phyloP scores from a whole-genome alignment of 2,888 invertebrate genomes.

The Cybosia mesomella region DNA sequence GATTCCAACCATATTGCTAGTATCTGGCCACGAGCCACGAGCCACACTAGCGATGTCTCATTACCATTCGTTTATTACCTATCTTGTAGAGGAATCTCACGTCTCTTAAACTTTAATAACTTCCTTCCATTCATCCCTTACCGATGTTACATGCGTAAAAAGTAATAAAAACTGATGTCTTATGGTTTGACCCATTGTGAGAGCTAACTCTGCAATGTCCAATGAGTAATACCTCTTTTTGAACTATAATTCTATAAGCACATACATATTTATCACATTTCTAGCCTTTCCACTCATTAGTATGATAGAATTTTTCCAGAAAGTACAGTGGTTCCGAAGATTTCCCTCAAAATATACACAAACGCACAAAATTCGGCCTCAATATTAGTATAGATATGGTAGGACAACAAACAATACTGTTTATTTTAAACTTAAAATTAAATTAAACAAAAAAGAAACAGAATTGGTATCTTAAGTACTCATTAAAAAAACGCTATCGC shows the following conservation, averaged over 20 bases:
- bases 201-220: not conserved
- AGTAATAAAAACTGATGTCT: constrained; percentile 32
- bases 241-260: not conserved
- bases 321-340: too few relatives aligned
- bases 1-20: constrained; percentile 40
- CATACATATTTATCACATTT: too few relatives aligned
- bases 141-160: constrained; percentile 44
- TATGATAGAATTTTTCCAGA: too few relatives aligned
- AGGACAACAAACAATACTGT: too few relatives aligned
- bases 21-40: constrained; percentile 37
- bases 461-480: too few relatives aligned
- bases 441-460: too few relatives aligned
- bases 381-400: not conserved
- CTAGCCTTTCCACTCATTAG: not conserved
- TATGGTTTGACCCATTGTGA: constrained; percentile 23
- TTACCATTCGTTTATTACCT: constrained; percentile 60
- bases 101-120: constrained; percentile 60
- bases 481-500: too few relatives aligned
- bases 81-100: constrained; percentile 57
- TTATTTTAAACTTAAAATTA: too few relatives aligned
- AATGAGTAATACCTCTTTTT: not conserved
- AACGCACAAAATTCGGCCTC: not conserved
- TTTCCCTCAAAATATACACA: too few relatives aligned
- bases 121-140: constrained; percentile 61
- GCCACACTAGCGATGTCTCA: constrained; percentile 43